Conservation (phyloP, 2,888 invertebrate genomes). For the Cheilosia scutellata region DNA sequence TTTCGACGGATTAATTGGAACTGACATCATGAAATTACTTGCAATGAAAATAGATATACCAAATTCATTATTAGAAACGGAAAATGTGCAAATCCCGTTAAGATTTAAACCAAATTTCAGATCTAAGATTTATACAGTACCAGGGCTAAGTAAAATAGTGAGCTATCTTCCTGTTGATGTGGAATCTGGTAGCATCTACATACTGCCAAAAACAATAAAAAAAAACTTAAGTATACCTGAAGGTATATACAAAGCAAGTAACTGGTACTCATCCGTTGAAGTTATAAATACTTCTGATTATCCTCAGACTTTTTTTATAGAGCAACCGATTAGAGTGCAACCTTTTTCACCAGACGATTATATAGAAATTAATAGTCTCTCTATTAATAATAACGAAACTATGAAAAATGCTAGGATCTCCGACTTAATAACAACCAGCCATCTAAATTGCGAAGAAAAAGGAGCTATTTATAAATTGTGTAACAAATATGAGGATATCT, state of each 20-base stretch:
- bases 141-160: constrained; percentile 37
- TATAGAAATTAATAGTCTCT: constrained; percentile 5
- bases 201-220: constrained; percentile 16
- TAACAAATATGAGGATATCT: too few relatives aligned
- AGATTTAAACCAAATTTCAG: too few relatives aligned
- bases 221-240: constrained; percentile 43
- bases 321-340: too few relatives aligned
- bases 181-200: constrained; percentile 32
- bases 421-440: constrained; percentile 9
- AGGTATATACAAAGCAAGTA: constrained; percentile 44
- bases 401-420: neutral
- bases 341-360: neutral
- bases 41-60: constrained; percentile 1
- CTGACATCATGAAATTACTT: neutral
- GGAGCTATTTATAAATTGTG: neutral
- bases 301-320: too few relatives aligned
- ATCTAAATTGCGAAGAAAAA: constrained; percentile 16
- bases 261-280: constrained; percentile 53
- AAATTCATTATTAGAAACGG: neutral
- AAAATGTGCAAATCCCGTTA: too few relatives aligned
- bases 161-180: constrained; percentile 51
- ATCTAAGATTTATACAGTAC: constrained; percentile 45
- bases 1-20: constrained; percentile 22
- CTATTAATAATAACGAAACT: constrained; percentile 12
- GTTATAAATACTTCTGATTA: constrained; percentile 28